phyloP scores from a whole-genome alignment of 1,140 invertebrate genomes.

The Drosophila chauvacae region DNA sequence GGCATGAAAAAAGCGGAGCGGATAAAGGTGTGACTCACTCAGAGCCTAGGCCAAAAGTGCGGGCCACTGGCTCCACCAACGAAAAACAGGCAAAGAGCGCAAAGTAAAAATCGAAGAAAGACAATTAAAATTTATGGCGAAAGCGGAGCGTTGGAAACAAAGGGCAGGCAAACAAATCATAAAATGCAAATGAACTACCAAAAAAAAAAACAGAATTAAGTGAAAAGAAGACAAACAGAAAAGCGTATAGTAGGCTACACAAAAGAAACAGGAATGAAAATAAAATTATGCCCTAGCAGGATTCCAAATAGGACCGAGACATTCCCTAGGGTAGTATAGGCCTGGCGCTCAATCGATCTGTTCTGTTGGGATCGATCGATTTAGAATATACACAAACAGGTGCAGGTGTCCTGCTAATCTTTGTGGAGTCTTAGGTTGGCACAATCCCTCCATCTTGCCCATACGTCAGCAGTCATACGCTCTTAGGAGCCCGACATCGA shows the following conservation, averaged over 20 bases:
- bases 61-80: slow-evolving; percentile 2
- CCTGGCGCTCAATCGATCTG: neutral
- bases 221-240: slow-evolving; percentile 55
- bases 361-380: neutral
- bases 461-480: slow-evolving; percentile 8
- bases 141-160: slow-evolving; percentile 58
- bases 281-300: neutral
- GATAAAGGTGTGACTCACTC: slow-evolving; percentile 47
- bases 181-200: slow-evolving; percentile 50
- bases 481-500: slow-evolving; percentile 15
- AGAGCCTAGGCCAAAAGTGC: slow-evolving; percentile 30
- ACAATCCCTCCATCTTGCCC: slow-evolving; percentile 9
- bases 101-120: slow-evolving; percentile 78
- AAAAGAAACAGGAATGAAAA: slow-evolving; percentile 15
- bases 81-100: slow-evolving; percentile 23
- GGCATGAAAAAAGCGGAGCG: slow-evolving; percentile 10
- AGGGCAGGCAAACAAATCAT: slow-evolving; percentile 47
- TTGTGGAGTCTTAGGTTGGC: neutral
- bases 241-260: slow-evolving; percentile 40
- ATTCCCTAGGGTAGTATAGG: neutral
- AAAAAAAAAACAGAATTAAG: slow-evolving; percentile 11
- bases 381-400: neutral
- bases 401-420: neutral
- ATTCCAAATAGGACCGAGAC: neutral
- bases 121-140: slow-evolving; percentile 78